phyloP scores from a whole-genome alignment of 2,113 vertebrate species.

The Heterotilapia buettikoferi region DNA sequence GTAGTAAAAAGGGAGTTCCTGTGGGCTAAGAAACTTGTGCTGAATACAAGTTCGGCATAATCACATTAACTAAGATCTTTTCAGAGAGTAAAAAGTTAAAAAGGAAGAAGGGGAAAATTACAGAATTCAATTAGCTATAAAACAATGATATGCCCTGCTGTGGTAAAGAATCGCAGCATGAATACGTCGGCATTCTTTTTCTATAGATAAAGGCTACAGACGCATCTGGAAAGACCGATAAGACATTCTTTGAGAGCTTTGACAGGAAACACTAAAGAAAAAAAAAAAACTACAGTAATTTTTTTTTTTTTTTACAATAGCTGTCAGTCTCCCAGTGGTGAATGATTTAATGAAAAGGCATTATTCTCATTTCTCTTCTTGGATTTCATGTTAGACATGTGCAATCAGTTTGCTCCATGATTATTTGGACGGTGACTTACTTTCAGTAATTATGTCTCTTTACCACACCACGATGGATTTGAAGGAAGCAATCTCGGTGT shows the following conservation, averaged over 20 bases:
- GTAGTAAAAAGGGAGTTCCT: constrained; percentile 45
- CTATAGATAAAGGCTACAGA: constrained; percentile 30
- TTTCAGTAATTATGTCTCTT: background rate
- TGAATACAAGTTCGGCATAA: constrained; percentile 29
- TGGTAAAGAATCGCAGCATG: background rate
- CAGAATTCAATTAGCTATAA: constrained; percentile 35
- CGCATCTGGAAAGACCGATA: constrained; percentile 48
- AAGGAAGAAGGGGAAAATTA: background rate
- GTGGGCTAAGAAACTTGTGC: constrained; percentile 33
- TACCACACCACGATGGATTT: background rate
- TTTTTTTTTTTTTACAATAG: background rate
- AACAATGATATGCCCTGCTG: constrained; percentile 23
- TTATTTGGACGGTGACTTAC: background rate
- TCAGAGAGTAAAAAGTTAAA: constrained; percentile 8
- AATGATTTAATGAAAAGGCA: background rate
- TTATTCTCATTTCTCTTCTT: background rate
- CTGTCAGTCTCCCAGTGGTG: background rate
- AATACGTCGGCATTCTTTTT: background rate
- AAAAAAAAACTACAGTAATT: background rate
- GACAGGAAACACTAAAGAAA: background rate
- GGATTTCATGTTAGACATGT: background rate
- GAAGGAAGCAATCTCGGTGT: background rate
- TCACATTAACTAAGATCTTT: constrained; percentile 30
- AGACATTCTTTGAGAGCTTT: constrained; percentile 14
- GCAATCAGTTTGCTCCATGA: background rate